Evolutionary conservation across 2,113 vertebrate species (phyloP).

Genomic region (Phoxinus phoxinus): DNA sequence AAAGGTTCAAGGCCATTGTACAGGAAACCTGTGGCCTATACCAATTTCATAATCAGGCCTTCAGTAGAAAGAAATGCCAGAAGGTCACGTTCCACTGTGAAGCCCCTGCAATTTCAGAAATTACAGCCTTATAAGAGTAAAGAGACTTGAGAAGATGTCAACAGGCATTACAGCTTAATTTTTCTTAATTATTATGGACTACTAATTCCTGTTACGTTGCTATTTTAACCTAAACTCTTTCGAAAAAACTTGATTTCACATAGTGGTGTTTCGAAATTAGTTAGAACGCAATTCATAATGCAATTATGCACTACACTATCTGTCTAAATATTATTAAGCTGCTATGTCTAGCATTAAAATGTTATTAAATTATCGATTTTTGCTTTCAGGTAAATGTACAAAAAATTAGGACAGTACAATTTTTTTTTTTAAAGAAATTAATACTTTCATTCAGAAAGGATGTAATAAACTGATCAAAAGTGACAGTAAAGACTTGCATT

Average conservation of each 20-base stretch:
- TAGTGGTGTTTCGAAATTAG: too few species aligned
- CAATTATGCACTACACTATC: too few species aligned
- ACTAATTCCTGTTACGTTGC: too few species aligned
- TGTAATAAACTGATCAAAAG: neutral
- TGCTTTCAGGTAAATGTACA: neutral
- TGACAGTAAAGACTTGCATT: neutral
- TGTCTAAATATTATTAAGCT: too few species aligned
- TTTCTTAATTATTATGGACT: neutral
- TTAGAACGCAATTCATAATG: neutral
- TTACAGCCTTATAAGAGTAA: neutral
- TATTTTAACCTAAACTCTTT: neutral
- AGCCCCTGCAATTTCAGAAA: neutral
- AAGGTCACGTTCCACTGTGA: slow-evolving; percentile 20
- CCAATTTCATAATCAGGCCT: slow-evolving; percentile 51
- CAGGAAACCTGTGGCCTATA: slow-evolving; percentile 22
- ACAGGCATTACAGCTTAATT: neutral
- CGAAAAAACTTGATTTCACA: neutral
- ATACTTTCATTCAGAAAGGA: neutral
- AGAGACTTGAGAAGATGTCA: slow-evolving; percentile 14
- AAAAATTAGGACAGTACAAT: neutral
- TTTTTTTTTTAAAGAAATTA: neutral
- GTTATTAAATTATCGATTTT: too few species aligned
- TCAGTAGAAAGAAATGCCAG: slow-evolving; percentile 45
- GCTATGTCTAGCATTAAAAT: too few species aligned
- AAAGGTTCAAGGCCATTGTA: slow-evolving; percentile 53